Evolutionary conservation across 2,888 invertebrate species (phyloP).

Genomic region (Didymodactylos carnosus): DNA sequence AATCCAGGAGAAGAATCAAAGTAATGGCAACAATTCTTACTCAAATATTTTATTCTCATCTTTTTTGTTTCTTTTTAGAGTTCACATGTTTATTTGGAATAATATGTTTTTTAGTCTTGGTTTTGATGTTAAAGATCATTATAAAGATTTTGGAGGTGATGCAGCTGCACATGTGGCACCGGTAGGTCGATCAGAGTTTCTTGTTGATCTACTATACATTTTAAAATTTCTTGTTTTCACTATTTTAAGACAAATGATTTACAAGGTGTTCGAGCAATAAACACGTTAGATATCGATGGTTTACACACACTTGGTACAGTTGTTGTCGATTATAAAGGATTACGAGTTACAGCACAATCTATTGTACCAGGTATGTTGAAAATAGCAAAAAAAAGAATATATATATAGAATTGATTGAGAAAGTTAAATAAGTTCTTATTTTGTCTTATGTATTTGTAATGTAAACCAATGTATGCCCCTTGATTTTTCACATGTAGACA

Average conservation of each 20-base stretch:
- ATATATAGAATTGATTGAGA: no score
- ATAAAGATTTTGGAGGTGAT: slow-evolving; percentile 93
- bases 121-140: slow-evolving; percentile 95
- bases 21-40: neutral
- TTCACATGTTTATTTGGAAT: slow-evolving; percentile 99
- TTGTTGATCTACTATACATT: no score
- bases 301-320: slow-evolving; percentile 85
- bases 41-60: neutral
- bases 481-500: no score
- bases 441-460: no score
- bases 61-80: slow-evolving; percentile 27
- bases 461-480: no score
- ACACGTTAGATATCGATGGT: slow-evolving; percentile 62
- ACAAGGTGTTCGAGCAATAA: slow-evolving; percentile 84
- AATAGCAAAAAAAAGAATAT: no score
- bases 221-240: no score
- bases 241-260: slow-evolving; percentile 46
- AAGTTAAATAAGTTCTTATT: no score
- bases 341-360: slow-evolving; percentile 89
- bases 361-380: slow-evolving; percentile 70
- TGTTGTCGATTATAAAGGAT: slow-evolving; percentile 90
- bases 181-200: no score
- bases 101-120: slow-evolving; percentile 98
- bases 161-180: slow-evolving; percentile 87
- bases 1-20: slow-evolving; percentile 77